Evolutionary conservation across 2,113 vertebrate genomes (phyloP), one percentile per base, ranked within the genome.

Genomic region (Albula glossodonta): DNA sequence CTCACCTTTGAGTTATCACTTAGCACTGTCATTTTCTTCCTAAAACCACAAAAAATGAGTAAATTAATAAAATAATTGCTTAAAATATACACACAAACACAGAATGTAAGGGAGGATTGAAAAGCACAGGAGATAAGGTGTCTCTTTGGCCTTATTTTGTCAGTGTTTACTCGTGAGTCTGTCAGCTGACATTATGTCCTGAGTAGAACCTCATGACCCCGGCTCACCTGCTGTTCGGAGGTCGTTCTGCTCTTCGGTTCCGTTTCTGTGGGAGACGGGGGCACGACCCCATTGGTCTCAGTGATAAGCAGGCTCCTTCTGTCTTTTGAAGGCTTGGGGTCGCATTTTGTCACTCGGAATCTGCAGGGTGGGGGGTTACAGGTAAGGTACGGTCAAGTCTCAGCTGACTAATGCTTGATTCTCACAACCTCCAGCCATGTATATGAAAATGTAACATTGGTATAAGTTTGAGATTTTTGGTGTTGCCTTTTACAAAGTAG

Each of bases 341-440:
- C 98, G 88, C 96, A 96, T 92, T 98, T 99, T 0, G 97, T 98
- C 83, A 99, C 98, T 51, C 97, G 95, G 90, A 99, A 99, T 90
- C 98, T 99, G 88, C 56, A 22, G 0, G 8, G 84, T 80, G 84
- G 5, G 41, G 13, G 7, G 48, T 74, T 19, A 48, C 1, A 15
- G 4, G 9, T 78, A 10, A 25, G 77, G 77, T 48, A 25, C 12
- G 2, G 77, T 15, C 60, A 0, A 19, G 19, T 22, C 60, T 3
- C 31, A 41, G 31, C 31, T 41, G 31, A 41, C 31, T 41, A 1
- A 41, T 41, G 31, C 31, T 41, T 41, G 31, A 41, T 41, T 41
- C 31, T 41, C 31, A 41, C 31, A 41, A 41, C 31, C 31, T 41
- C 31, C 31, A 41, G 1, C 31, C 31, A 41, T 41, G 0, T 41